A percentile compares a stretch with the other conserved stretches of the same genome.
Evolutionary conservation across 1,140 invertebrate genomes (phyloP).

Genomic region (Colletes gigas): DNA sequence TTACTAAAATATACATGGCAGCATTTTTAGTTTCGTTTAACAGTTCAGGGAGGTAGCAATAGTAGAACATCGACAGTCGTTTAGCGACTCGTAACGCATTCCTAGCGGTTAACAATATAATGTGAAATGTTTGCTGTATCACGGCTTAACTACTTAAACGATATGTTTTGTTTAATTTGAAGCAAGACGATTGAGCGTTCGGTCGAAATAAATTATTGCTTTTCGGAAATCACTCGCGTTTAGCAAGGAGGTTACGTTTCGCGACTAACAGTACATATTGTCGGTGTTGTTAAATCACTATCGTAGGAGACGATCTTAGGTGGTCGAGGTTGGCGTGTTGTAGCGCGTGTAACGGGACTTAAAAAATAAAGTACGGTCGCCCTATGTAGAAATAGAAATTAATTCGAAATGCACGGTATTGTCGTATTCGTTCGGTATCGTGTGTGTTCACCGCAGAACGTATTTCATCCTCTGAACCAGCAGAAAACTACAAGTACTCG

Average conservation of each 20-base stretch:
- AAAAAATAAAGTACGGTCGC: constrained; percentile 14
- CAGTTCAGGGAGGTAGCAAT: constrained; percentile 19
- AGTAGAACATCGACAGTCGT: constrained; percentile 22
- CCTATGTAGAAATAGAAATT: not conserved
- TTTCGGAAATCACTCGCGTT: not conserved
- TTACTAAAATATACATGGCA: constrained; percentile 70
- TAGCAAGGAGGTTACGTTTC: not conserved
- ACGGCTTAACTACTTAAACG: not conserved
- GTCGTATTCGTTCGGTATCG: constrained; percentile 17
- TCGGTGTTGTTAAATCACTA: constrained; percentile 1
- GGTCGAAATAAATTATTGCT: constrained; percentile 45
- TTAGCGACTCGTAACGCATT: not conserved
- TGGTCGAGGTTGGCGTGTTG: not conserved
- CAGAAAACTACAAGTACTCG: constrained; percentile 41
- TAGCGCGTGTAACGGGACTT: not conserved
- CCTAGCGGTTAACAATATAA: constrained; percentile 1
- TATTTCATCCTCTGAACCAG: constrained; percentile 44
- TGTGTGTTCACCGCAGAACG: constrained; percentile 5
- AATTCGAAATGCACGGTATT: constrained; percentile 25
- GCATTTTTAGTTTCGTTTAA: constrained; percentile 53
- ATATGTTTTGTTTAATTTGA: not conserved
- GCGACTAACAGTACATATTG: constrained; percentile 19
- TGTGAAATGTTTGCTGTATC: not conserved
- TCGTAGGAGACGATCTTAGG: not conserved
- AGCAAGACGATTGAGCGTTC: constrained; percentile 21